Percentiles rank a stretch among this genome's conserved stretches.
phyloP scores from a whole-genome alignment of 2,888 invertebrate species.

The Deladenus siricidicola region DNA sequence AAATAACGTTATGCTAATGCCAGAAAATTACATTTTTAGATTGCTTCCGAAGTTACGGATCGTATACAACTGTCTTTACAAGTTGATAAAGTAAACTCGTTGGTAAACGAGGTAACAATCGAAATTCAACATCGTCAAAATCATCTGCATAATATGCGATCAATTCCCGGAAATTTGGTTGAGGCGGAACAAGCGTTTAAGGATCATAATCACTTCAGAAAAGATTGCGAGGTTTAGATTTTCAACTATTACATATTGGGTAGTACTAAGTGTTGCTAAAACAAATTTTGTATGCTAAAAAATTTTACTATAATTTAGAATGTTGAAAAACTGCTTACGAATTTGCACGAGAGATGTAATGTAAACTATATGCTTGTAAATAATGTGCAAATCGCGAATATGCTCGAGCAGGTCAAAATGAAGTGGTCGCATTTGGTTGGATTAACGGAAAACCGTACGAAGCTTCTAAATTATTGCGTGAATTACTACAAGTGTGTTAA shows the following conservation, averaged over 20 bases:
- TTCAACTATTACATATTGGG: not conserved
- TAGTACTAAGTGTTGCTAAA: not conserved
- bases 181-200: slow-evolving; percentile 9
- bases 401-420: slow-evolving; percentile 9
- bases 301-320: slow-evolving; percentile 14
- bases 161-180: slow-evolving; percentile 12
- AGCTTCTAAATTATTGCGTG: slow-evolving; percentile 2
- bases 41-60: slow-evolving; percentile 15
- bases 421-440: slow-evolving; percentile 16
- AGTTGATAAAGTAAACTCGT: slow-evolving; percentile 5
- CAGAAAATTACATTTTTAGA: slow-evolving; percentile 7
- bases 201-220: slow-evolving; percentile 13
- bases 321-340: slow-evolving; percentile 4
- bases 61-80: slow-evolving; percentile 17
- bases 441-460: slow-evolving; percentile 8
- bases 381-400: not conserved
- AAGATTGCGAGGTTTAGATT: slow-evolving; percentile 12
- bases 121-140: slow-evolving; percentile 11
- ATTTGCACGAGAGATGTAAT: not conserved
- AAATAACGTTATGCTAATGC: too few relatives aligned
- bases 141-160: slow-evolving; percentile 8
- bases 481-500: slow-evolving; percentile 13
- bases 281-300: not conserved
- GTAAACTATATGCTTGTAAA: not conserved
- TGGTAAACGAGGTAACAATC: slow-evolving; percentile 14